These are phyloP conservation scores for Silurus meridionalis DNA, from an alignment of 2,113 vertebrate species.

Conservation along the genomic window DNA sequence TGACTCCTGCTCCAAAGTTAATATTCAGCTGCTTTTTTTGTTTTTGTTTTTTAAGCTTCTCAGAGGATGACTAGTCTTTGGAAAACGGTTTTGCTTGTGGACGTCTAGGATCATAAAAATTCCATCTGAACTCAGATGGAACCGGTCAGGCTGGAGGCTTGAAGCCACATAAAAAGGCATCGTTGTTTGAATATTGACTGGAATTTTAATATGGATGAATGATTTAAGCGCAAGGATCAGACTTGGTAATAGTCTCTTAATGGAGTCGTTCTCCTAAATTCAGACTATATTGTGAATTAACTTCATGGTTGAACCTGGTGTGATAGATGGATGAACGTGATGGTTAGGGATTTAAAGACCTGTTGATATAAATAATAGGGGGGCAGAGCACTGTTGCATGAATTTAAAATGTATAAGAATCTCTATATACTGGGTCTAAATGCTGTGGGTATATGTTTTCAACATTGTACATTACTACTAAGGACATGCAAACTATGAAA, in stretches of 20 bases:
- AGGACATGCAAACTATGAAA: no score
- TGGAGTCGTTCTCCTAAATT: background rate
- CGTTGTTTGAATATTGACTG: slow-evolving; percentile 49
- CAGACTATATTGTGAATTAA: background rate
- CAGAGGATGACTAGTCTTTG: slow-evolving; percentile 39
- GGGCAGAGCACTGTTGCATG: no score
- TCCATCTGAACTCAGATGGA: slow-evolving; percentile 39
- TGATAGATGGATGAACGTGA: background rate
- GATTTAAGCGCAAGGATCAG: slow-evolving; percentile 39
- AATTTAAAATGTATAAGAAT: no score
- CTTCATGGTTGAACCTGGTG: background rate
- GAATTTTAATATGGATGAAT: slow-evolving; percentile 52
- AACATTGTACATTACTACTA: no score
- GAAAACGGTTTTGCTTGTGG: slow-evolving; percentile 43
- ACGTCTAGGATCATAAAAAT: slow-evolving; percentile 48
- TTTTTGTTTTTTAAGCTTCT: slow-evolving; percentile 27
- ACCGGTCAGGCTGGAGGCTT: slow-evolving; percentile 34
- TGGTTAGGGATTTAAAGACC: background rate
- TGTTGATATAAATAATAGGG: background rate
- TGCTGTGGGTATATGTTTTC: no score
- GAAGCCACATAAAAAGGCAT: slow-evolving; percentile 46
- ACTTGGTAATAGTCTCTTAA: slow-evolving; percentile 22
- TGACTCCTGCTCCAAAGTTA: slow-evolving; percentile 44
- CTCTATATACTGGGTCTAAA: no score
- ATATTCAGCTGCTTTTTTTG: slow-evolving; percentile 20